Percentiles rank a stretch among this genome's conserved stretches.
Conservation (phyloP, 2,113 vertebrate genomes). For the Gobiocypris rarus region DNA sequence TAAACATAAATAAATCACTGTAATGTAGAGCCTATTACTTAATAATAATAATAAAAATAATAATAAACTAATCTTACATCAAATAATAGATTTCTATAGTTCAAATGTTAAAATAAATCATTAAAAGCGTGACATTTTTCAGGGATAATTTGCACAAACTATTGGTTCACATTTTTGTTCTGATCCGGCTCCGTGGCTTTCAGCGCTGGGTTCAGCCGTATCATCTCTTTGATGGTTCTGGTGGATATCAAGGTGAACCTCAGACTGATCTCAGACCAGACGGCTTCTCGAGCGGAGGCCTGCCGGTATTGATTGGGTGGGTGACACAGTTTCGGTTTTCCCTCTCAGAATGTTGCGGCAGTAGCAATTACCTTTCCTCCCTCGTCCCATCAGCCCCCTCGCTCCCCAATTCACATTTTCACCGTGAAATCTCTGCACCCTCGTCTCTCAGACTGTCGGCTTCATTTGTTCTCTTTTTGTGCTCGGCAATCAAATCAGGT, state of each 20-base stretch:
- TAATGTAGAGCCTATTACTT: neutral
- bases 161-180: neutral
- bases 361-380: conserved; percentile 8
- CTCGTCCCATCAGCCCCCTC: neutral
- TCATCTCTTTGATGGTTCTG: no score
- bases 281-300: no score
- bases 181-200: no score
- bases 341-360: neutral
- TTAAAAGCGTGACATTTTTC: neutral
- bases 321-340: neutral
- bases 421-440: neutral
- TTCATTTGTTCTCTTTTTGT: conserved; percentile 17
- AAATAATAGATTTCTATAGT: neutral
- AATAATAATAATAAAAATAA: neutral
- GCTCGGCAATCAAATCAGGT: conserved; percentile 61
- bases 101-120: neutral
- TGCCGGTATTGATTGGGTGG: neutral
- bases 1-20: neutral
- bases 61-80: neutral
- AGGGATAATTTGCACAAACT: neutral
- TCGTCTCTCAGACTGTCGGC: conserved; percentile 11
- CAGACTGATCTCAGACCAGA: no score
- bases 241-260: no score
- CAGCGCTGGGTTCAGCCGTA: no score
- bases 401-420: neutral